phyloP scores from a whole-genome alignment of 2,888 invertebrate genomes.

The Cataglyphis rosenhaueri region DNA sequence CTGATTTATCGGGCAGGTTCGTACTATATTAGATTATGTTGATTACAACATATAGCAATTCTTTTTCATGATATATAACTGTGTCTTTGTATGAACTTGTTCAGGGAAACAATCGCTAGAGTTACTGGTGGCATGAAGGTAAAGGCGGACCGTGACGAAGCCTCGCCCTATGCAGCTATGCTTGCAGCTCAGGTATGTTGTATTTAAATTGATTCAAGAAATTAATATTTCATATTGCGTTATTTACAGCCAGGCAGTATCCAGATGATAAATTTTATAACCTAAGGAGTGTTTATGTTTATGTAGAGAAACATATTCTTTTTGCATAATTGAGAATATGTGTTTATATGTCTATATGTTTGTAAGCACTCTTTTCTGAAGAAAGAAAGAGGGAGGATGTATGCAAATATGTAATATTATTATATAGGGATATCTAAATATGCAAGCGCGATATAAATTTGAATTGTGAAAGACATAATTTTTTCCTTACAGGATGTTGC shows the following conservation, averaged over 20 bases:
- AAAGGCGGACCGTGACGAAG: constrained; percentile 99
- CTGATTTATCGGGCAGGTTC: constrained; percentile 97
- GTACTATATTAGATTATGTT: constrained; percentile 76
- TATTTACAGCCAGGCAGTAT: constrained; percentile 80
- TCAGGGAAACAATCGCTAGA: constrained; percentile 95
- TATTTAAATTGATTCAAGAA: not conserved
- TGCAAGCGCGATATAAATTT: not conserved
- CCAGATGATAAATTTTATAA: constrained; percentile 65
- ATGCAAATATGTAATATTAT: not conserved
- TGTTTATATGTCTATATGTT: not conserved
- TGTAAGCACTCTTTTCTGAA: too few relatives aligned
- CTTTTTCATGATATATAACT: not conserved
- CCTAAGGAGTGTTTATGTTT: constrained; percentile 79
- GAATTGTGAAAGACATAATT: not conserved
- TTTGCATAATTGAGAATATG: constrained; percentile 57
- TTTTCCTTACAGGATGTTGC: constrained; percentile 94
- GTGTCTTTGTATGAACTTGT: constrained; percentile 39
- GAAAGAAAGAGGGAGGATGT: constrained; percentile 38
- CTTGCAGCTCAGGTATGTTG: constrained; percentile 97
- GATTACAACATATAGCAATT: not conserved
- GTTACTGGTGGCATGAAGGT: constrained; percentile 99
- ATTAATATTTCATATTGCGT: not conserved
- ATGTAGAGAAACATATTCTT: constrained; percentile 77
- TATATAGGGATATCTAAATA: not conserved
- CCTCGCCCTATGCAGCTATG: constrained; percentile 99